Percentiles rank a stretch among this genome's conserved stretches.
Evolutionary conservation across 2,113 vertebrate genomes (phyloP).

Genomic region (Nyctereutes procyonoides): DNA sequence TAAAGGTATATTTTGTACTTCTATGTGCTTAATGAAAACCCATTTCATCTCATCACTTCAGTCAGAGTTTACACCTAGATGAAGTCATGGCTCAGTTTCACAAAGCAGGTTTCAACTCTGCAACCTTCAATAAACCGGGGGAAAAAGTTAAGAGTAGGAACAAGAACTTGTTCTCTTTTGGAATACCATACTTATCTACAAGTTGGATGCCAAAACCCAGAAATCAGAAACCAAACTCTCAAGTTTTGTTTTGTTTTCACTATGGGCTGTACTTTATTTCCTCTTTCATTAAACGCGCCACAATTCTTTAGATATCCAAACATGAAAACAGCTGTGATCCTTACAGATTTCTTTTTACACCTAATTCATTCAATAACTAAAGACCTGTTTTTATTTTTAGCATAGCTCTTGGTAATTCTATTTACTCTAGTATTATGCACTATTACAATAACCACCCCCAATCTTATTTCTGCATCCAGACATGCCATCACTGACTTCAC

Average conservation of each 20-base stretch:
- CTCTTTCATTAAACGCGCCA: not conserved
- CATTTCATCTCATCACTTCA: not conserved
- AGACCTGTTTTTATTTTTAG: not conserved
- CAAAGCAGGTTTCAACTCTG: not conserved
- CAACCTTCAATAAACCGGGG: not conserved
- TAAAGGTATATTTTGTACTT: not conserved
- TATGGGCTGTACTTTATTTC: not conserved
- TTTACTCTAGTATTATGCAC: not conserved
- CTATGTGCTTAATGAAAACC: not conserved
- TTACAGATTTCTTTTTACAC: not conserved
- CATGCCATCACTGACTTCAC: not conserved
- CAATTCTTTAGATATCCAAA: not conserved
- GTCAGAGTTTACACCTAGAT: not conserved
- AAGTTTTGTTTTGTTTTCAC: not conserved
- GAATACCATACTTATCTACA: not conserved
- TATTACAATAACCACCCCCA: not conserved
- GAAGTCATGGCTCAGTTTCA: not conserved
- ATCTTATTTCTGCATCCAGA: not conserved
- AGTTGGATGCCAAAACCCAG: not conserved
- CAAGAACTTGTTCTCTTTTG: not conserved
- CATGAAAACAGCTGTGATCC: not conserved
- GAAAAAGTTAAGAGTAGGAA: not conserved
- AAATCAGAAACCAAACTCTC: not conserved
- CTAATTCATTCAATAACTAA: not conserved
- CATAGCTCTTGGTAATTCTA: not conserved